Evolutionary conservation across 2,888 invertebrate species (phyloP), one percentile per base, ranked within the genome.

Genomic region (Drosophila atripex): DNA sequence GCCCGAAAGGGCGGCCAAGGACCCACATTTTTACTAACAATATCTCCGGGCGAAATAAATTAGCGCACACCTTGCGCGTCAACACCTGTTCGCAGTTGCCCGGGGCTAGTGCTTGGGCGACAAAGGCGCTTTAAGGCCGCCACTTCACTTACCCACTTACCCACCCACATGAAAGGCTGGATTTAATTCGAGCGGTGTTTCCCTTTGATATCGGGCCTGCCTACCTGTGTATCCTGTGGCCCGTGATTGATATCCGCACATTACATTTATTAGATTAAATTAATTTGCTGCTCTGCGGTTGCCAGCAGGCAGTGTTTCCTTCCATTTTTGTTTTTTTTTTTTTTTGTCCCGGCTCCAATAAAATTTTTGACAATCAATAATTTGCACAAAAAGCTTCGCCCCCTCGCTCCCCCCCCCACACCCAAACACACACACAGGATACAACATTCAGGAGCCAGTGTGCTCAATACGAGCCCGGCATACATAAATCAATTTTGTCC

Each of bases 351-450:
- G 8, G 16, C 64, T 50, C 14, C 66, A 60, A 60, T 64, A 61
- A 65, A 68, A 71, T 43, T 71, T 73, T 77, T 55, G 64, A 66
- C 70, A 78, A 78, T 78, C 82, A 80, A 78, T 78, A 78, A 73
- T 71, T 78, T 73, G 70, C 63, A 73, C 65, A 77, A 77, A 77
- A 64, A 66, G 78, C 47, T 59, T 38, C 51, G 53, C 61, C 47
- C 23, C 18, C 12, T 18, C 18, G 54, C 38, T 47, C 50, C 60
- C 47, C 25, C 16, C 12, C 18, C 18, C 18, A 18, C 18, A 18
- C 18, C 2, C 18, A 18, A n/a, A n/a, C 18, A 55, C 50, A 49
- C 41, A 35, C 45, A 66, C 38, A 38, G 21, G 18, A 35, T 41
- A 6, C 32, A 23, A 18, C 18, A 30, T 9, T 35, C 41, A 51